A percentile compares a stretch with the other conserved stretches of the same genome.
phyloP scores from a whole-genome alignment of 2,888 invertebrate species.

The Amblyjoppa fuscipennis region DNA sequence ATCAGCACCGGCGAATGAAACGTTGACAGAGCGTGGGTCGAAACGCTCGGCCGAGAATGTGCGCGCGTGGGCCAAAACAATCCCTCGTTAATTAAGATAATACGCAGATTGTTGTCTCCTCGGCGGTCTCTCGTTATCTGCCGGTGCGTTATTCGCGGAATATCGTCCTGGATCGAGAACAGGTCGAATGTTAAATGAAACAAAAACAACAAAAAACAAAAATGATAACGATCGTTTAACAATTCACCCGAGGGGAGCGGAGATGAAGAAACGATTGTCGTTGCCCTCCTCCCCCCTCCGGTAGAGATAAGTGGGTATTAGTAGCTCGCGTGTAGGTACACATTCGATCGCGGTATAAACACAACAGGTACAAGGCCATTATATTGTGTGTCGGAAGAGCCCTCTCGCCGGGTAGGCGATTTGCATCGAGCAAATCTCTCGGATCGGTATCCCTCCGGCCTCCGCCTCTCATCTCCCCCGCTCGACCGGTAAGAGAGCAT shows the following conservation, averaged over 20 bases:
- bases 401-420: slow-evolving; percentile 58
- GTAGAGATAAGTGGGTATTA: slow-evolving; percentile 58
- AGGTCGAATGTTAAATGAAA: neutral
- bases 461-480: slow-evolving; percentile 36
- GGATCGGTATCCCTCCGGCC: slow-evolving; percentile 64
- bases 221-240: slow-evolving; percentile 2
- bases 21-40: slow-evolving; percentile 62
- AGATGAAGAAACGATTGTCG: slow-evolving; percentile 43
- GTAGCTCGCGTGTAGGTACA: slow-evolving; percentile 49
- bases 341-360: slow-evolving; percentile 44
- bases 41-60: slow-evolving; percentile 53
- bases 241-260: slow-evolving; percentile 2
- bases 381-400: slow-evolving; percentile 69
- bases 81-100: slow-evolving; percentile 83
- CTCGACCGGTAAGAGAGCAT: slow-evolving; percentile 5
- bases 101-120: slow-evolving; percentile 78
- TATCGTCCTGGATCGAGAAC: slow-evolving; percentile 38
- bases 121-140: slow-evolving; percentile 60
- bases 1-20: slow-evolving; percentile 58
- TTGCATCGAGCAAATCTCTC: slow-evolving; percentile 70
- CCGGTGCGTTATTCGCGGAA: slow-evolving; percentile 37
- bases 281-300: slow-evolving; percentile 16
- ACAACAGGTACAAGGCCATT: slow-evolving; percentile 62
- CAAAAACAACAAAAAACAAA: neutral
- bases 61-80: slow-evolving; percentile 82